Conservation (phyloP, 2,797 vertebrate genomes). For the Paedocypris micromegethes region DNA sequence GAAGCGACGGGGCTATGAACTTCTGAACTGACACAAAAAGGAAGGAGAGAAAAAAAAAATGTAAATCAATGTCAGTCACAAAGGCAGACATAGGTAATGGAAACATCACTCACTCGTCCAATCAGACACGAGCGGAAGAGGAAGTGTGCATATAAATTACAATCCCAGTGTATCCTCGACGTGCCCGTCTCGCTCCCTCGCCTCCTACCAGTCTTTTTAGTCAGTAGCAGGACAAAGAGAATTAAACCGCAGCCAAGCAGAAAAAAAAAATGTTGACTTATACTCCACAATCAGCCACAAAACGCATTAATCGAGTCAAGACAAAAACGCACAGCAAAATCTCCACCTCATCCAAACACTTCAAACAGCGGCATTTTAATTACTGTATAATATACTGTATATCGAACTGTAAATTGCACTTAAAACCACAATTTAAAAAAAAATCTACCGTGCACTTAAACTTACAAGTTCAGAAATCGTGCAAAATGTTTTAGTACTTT, state of each 20-base stretch:
- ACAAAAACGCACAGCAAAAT: too few relatives aligned
- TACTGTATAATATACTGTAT: too few relatives aligned
- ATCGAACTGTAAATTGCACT: too few relatives aligned
- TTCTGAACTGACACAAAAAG: slow-evolving; percentile 34
- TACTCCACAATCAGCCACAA: background rate
- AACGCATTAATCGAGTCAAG: background rate
- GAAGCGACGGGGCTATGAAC: slow-evolving; percentile 32
- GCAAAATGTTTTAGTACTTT: too few relatives aligned
- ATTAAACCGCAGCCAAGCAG: slow-evolving; percentile 28
- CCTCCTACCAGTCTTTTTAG: background rate
- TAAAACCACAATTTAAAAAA: too few relatives aligned
- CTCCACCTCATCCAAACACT: too few relatives aligned
- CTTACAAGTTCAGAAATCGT: too few relatives aligned
- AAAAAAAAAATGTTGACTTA: background rate
- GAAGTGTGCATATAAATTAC: slow-evolving; percentile 42
- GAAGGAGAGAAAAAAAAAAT: slow-evolving; percentile 2
- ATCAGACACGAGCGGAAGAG: slow-evolving; percentile 44
- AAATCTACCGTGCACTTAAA: too few relatives aligned
- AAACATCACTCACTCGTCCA: slow-evolving; percentile 52
- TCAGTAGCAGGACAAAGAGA: background rate
- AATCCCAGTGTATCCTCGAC: slow-evolving; percentile 20
- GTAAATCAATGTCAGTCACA: slow-evolving; percentile 44
- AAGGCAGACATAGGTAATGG: slow-evolving; percentile 39
- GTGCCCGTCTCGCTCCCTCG: background rate
- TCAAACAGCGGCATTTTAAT: too few relatives aligned